These are phyloP conservation scores for Calyptommatus sinebrachiatus DNA, from an alignment of 2,113 vertebrate genomes.

Conservation along the genomic window DNA sequence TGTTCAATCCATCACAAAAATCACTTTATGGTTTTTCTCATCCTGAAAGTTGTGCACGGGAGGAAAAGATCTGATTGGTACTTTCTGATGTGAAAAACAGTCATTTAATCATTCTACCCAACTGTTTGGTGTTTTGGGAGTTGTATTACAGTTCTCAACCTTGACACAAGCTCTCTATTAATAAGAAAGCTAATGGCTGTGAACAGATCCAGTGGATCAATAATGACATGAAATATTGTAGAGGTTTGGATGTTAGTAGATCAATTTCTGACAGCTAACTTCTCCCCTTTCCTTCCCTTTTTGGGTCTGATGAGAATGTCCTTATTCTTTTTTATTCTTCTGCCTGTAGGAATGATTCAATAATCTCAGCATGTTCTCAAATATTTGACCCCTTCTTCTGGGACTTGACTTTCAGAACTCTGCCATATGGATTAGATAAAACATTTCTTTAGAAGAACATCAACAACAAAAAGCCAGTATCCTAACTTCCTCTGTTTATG, in stretches of 20 bases:
- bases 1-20: background rate
- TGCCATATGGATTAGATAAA: slow-evolving; percentile 54
- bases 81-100: background rate
- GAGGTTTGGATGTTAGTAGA: slow-evolving; percentile 24
- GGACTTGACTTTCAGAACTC: slow-evolving; percentile 39
- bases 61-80: background rate
- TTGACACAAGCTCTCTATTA: background rate
- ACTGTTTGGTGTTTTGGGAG: slow-evolving; percentile 30
- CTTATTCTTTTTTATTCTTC: slow-evolving; percentile 11
- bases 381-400: slow-evolving; percentile 38
- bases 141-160: background rate
- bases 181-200: background rate
- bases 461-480: slow-evolving; percentile 34
- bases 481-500: slow-evolving; percentile 68
- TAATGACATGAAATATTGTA: slow-evolving; percentile 34
- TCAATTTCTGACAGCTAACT: slow-evolving; percentile 15
- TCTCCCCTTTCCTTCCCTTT: slow-evolving; percentile 18
- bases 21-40: background rate
- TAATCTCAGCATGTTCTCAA: slow-evolving; percentile 28
- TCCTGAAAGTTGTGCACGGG: background rate
- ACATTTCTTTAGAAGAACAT: slow-evolving; percentile 25
- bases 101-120: background rate
- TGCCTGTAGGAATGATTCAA: slow-evolving; percentile 47
- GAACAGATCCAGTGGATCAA: slow-evolving; percentile 24
- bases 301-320: slow-evolving; percentile 32